These are phyloP conservation scores for Acanthopagrus latus DNA, from an alignment of 2,797 vertebrate species.

Conservation along the genomic window DNA sequence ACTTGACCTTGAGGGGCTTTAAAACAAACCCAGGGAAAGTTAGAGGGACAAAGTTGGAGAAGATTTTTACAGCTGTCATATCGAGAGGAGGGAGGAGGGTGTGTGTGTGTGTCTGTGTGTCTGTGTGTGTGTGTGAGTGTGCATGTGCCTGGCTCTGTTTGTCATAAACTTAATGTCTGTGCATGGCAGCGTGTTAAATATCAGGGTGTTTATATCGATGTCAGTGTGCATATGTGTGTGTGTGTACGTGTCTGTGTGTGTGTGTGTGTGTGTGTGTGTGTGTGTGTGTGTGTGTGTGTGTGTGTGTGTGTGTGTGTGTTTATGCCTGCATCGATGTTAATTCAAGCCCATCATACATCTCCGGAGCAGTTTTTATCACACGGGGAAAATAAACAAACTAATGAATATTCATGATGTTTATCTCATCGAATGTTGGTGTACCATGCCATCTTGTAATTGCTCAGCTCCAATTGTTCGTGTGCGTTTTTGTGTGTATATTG, in stretches of 20 bases:
- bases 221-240: too few species aligned
- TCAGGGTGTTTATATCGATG: constrained; percentile 26
- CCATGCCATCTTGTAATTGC: constrained; percentile 63
- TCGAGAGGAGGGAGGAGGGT: background rate
- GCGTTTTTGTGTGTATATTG: constrained; percentile 6
- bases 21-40: constrained; percentile 59
- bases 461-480: constrained; percentile 31
- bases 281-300: constrained; percentile 20
- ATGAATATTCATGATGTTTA: constrained; percentile 74
- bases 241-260: too few species aligned
- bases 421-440: constrained; percentile 57
- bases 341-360: constrained; percentile 35
- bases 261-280: too few species aligned
- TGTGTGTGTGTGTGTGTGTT: constrained; percentile 12
- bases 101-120: background rate
- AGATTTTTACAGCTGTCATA: constrained; percentile 22
- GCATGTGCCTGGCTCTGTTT: background rate
- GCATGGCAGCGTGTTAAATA: constrained; percentile 6
- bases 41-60: constrained; percentile 48
- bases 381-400: constrained; percentile 59
- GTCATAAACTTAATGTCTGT: constrained; percentile 7
- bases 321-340: constrained; percentile 17
- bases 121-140: background rate
- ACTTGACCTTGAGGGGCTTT: constrained; percentile 77
- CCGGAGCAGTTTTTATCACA: constrained; percentile 49